Percentiles rank a stretch among this genome's conserved stretches.
phyloP scores from a whole-genome alignment of 2,888 invertebrate species.

The Trichopoda pennipes region DNA sequence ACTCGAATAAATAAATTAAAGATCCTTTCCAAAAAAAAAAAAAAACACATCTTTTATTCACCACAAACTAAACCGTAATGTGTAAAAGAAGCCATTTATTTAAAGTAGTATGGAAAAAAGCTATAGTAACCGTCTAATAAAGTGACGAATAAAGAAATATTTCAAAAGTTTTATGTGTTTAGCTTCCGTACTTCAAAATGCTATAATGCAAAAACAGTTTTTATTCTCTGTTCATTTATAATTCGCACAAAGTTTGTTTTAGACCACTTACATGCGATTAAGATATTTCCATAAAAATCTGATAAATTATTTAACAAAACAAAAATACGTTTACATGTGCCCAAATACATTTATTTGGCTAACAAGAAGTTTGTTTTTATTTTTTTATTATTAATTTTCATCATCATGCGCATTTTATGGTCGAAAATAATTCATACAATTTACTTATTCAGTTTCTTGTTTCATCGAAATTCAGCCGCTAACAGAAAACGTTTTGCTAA shows the following conservation, averaged over 20 bases:
- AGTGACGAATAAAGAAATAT: no score
- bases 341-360: conserved; percentile 13
- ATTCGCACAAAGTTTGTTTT: conserved; percentile 4
- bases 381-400: background rate
- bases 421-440: conserved; percentile 43
- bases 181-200: no score
- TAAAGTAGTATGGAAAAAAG: no score
- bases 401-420: conserved; percentile 27
- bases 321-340: conserved; percentile 7
- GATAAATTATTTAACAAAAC: conserved; percentile 49
- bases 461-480: background rate
- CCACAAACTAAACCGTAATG: no score
- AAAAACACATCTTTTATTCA: no score
- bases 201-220: no score
- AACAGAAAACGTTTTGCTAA: conserved; percentile 12
- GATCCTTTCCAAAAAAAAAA: no score
- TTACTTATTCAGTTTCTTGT: conserved; percentile 16
- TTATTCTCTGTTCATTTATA: no score
- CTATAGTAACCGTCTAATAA: no score
- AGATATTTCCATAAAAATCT: conserved; percentile 44
- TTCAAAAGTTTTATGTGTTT: no score
- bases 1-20: no score
- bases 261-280: conserved; percentile 24
- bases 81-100: no score
- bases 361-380: background rate